Conservation (phyloP, 2,797 vertebrate species). For the Paguma larvata region DNA sequence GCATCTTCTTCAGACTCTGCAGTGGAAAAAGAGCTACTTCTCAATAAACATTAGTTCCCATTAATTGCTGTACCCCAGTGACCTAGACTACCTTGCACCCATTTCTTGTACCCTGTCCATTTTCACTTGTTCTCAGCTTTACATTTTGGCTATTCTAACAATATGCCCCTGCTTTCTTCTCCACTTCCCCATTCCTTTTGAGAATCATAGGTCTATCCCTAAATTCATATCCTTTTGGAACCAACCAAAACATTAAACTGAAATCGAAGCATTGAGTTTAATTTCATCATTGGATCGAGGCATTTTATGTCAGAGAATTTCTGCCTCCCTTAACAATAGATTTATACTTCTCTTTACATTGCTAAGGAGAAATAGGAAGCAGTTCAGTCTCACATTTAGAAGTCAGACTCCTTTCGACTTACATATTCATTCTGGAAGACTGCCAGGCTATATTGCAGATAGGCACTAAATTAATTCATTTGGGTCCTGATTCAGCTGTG, state of each 20-base stretch:
- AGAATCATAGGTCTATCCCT: not conserved
- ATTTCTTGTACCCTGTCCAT: not conserved
- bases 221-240: not conserved
- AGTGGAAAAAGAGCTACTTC: not conserved
- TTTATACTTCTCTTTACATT: constrained; percentile 11
- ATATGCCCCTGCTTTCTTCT: not conserved
- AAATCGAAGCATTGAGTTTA: not conserved
- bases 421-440: constrained; percentile 58
- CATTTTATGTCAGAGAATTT: not conserved
- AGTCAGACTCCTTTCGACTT: constrained; percentile 37
- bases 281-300: not conserved
- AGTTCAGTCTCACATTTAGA: constrained; percentile 40
- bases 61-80: not conserved
- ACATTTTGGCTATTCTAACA: not conserved
- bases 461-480: constrained; percentile 77
- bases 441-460: constrained; percentile 66
- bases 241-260: not conserved
- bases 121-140: not conserved
- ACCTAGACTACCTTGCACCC: not conserved
- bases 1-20: not conserved
- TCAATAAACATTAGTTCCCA: not conserved
- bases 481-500: constrained; percentile 72
- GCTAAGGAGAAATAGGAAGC: not conserved
- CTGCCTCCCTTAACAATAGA: not conserved
- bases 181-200: not conserved